phyloP scores from a whole-genome alignment of 2,888 invertebrate species.

The Drosophila lutescens region DNA sequence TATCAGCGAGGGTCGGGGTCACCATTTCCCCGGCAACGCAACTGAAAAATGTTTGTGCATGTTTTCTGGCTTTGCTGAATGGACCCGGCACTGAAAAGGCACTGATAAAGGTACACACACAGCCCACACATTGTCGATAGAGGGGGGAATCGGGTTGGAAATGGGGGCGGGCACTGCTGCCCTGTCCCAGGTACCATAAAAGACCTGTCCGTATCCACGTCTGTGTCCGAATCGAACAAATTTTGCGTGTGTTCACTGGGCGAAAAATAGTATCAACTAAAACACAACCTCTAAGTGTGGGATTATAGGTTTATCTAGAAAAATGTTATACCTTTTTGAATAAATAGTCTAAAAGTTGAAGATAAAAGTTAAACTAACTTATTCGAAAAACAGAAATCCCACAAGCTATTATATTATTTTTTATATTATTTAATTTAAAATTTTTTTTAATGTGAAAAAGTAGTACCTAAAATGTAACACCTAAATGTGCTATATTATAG shows the following conservation, averaged over 20 bases:
- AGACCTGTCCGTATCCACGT: conserved; percentile 24
- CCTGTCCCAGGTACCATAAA: conserved; percentile 26
- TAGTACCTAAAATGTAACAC: too few species aligned
- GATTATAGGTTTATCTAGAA: neutral
- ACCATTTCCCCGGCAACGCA: conserved; percentile 33
- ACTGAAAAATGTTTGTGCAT: conserved; percentile 40
- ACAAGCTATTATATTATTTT: too few species aligned
- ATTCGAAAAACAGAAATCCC: too few species aligned
- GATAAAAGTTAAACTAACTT: neutral
- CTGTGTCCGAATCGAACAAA: conserved; percentile 27
- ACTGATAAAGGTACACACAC: conserved; percentile 31
- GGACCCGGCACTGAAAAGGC: conserved; percentile 18
- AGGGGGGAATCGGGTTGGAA: neutral
- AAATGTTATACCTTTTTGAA: neutral
- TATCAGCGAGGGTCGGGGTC: conserved; percentile 46
- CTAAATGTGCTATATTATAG: too few species aligned
- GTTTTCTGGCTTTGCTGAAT: conserved; percentile 32
- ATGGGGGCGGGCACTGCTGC: conserved; percentile 7
- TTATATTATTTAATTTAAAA: too few species aligned
- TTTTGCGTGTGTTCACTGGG: conserved; percentile 22
- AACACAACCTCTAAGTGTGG: neutral
- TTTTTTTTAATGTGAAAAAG: too few species aligned
- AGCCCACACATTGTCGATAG: neutral
- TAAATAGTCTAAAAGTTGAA: neutral
- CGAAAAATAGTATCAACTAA: neutral